Conservation (phyloP, 2,888 invertebrate genomes). For the Cryptosula pallasiana region DNA sequence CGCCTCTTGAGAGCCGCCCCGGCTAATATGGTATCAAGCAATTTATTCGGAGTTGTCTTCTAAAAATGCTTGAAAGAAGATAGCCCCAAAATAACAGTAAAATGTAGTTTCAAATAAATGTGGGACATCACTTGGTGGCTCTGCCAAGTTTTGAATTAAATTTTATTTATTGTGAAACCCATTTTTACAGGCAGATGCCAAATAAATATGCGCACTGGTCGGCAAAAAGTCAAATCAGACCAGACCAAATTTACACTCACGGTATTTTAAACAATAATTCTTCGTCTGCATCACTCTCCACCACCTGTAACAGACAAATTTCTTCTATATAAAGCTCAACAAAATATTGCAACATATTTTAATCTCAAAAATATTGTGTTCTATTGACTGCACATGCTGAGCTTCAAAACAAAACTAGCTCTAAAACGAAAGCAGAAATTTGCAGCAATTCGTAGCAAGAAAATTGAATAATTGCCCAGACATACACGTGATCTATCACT, state of each 20-base stretch:
- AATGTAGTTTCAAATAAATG: not conserved
- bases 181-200: not conserved
- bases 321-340: not conserved
- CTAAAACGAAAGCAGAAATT: too few relatives aligned
- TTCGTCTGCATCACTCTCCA: slow-evolving; percentile 92
- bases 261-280: slow-evolving; percentile 94
- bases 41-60: too few relatives aligned
- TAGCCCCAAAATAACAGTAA: not conserved
- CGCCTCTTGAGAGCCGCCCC: too few relatives aligned
- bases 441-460: too few relatives aligned
- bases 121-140: not conserved
- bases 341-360: not conserved
- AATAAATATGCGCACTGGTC: too few relatives aligned
- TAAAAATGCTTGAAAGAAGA: not conserved
- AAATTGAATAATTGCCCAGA: slow-evolving; percentile 33
- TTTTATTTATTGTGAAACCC: not conserved
- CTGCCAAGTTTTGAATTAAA: not conserved
- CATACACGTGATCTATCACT: slow-evolving; percentile 69
- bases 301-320: slow-evolving; percentile 67
- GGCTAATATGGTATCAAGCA: too few relatives aligned
- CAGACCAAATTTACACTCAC: slow-evolving; percentile 54
- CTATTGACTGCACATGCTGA: too few relatives aligned
- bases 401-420: too few relatives aligned
- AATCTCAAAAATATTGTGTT: not conserved
- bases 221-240: too few relatives aligned